Percentiles rank a stretch among this genome's conserved stretches.
These are phyloP conservation scores for Stegophylla sp. DNA, from an alignment of 2,888 invertebrate species.

Conservation along the genomic window DNA sequence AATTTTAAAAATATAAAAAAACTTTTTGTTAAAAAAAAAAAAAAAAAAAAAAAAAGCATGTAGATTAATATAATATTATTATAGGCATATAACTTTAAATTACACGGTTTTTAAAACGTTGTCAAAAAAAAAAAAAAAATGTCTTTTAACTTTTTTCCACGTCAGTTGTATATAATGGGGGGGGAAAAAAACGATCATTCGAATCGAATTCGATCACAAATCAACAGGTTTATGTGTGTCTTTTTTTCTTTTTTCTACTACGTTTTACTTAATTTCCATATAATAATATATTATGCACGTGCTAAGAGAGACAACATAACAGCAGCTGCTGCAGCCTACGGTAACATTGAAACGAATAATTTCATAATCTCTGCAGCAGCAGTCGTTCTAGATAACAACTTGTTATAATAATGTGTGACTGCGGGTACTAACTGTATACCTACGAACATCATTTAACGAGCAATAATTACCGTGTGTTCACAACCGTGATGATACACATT, in stretches of 20 bases:
- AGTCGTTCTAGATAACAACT: neutral
- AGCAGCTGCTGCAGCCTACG: neutral
- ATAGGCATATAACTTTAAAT: slow-evolving; percentile 6
- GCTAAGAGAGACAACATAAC: neutral
- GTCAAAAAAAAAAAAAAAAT: too few species aligned
- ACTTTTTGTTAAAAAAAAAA: too few species aligned
- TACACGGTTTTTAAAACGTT: slow-evolving; percentile 29
- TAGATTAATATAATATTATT: neutral
- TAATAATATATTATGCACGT: too few species aligned
- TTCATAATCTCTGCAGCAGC: neutral
- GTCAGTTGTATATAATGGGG: neutral
- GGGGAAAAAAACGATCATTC: slow-evolving; percentile 6
- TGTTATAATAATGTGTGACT: too few species aligned
- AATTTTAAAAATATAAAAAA: too few species aligned
- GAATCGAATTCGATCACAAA: slow-evolving; percentile 34
- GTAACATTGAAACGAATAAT: slow-evolving; percentile 35
- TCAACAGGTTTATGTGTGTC: neutral
- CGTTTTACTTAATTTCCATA: neutral
- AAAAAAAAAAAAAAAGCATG: neutral
- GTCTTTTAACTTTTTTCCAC: neutral
- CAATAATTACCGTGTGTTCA: neutral
- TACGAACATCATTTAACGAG: neutral
- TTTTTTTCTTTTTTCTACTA: neutral
- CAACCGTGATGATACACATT: slow-evolving; percentile 12
- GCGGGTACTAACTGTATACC: neutral